These are phyloP conservation scores for Apogon hyalosoma DNA, from an alignment of 2,797 vertebrate species.

Conservation along the genomic window DNA sequence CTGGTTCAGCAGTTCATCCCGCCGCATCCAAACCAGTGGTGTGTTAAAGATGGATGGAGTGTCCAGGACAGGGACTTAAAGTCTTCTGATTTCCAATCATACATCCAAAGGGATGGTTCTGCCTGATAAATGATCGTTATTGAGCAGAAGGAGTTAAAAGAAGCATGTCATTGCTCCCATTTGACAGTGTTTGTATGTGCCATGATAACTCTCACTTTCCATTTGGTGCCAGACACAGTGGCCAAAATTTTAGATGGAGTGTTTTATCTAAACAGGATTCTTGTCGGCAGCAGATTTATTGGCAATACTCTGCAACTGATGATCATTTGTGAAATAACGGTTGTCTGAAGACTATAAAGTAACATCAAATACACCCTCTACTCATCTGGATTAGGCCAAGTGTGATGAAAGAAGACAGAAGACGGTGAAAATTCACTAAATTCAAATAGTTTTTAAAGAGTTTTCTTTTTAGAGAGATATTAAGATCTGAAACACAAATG, in stretches of 20 bases:
- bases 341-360: slow-evolving; percentile 2
- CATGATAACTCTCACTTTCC: slow-evolving; percentile 37
- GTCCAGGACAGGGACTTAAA: slow-evolving; percentile 71
- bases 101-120: slow-evolving; percentile 82
- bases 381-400: slow-evolving; percentile 2
- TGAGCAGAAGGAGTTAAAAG: slow-evolving; percentile 79
- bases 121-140: slow-evolving; percentile 84
- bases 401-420: slow-evolving; percentile 19
- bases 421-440: not conserved
- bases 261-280: slow-evolving; percentile 60
- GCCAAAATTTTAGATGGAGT: slow-evolving; percentile 19
- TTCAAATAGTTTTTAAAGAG: too few relatives aligned
- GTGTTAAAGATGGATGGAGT: slow-evolving; percentile 83
- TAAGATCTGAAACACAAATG: too few relatives aligned
- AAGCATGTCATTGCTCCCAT: slow-evolving; percentile 84
- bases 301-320: slow-evolving; percentile 59
- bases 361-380: not conserved
- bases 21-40: slow-evolving; percentile 72
- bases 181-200: slow-evolving; percentile 66
- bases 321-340: slow-evolving; percentile 44
- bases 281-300: slow-evolving; percentile 35
- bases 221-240: slow-evolving; percentile 42
- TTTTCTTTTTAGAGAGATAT: too few relatives aligned
- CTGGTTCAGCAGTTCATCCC: slow-evolving; percentile 78
- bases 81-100: slow-evolving; percentile 81